Evolutionary conservation across 2,113 vertebrate species (phyloP).

Genomic region (Bos javanicus): DNA sequence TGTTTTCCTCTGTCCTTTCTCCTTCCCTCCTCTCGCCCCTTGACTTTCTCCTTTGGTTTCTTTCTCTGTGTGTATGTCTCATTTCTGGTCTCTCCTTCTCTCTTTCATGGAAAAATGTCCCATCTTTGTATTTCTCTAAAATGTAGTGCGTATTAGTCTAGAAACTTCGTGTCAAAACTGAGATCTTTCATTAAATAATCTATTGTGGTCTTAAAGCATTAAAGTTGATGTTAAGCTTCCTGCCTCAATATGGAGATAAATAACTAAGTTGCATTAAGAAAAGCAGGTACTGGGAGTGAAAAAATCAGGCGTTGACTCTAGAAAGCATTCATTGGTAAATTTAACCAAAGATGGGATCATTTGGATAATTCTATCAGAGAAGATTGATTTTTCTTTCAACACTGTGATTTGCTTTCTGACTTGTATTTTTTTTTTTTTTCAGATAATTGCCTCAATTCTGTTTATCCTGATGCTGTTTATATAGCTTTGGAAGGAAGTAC

Average conservation of each 20-base stretch:
- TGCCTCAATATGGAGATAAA: not conserved
- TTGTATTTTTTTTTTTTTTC: not conserved
- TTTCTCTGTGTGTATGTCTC: not conserved
- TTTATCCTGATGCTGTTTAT: not conserved
- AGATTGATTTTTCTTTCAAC: slow-evolving; percentile 7
- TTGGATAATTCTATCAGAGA: not conserved
- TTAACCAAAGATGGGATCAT: not conserved
- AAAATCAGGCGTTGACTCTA: not conserved
- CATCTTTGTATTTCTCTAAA: not conserved
- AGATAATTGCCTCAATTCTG: slow-evolving; percentile 7
- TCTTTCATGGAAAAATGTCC: not conserved
- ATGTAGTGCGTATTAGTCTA: not conserved
- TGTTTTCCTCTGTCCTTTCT: not conserved
- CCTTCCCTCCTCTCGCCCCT: not conserved
- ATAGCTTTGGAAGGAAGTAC: not conserved
- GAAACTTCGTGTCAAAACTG: slow-evolving; percentile 5
- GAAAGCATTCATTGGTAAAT: not conserved
- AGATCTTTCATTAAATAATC: not conserved
- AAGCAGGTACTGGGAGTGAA: not conserved
- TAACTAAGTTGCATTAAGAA: not conserved
- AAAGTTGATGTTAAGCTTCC: not conserved
- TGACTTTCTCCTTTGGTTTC: not conserved
- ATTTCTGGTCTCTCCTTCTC: not conserved
- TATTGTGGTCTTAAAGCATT: not conserved
- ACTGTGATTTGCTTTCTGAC: not conserved